A percentile compares a stretch with the other conserved stretches of the same genome.
phyloP scores from a whole-genome alignment of 1,140 invertebrate species.

The Saccostrea echinata region DNA sequence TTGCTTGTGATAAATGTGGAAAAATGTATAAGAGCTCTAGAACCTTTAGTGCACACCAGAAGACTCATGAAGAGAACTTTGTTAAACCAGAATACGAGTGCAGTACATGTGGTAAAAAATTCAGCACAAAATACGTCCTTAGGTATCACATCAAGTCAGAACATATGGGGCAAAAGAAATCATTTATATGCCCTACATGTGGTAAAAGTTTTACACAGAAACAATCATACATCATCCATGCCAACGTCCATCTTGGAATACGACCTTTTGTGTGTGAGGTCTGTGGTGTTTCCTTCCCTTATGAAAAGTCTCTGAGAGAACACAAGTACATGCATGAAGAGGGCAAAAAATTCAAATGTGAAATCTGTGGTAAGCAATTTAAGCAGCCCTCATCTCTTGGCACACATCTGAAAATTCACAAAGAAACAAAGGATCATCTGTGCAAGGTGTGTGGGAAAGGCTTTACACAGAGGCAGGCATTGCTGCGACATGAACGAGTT shows the following conservation, averaged over 20 bases:
- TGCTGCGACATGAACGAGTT: conserved; percentile 74
- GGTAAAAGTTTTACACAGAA: conserved; percentile 76
- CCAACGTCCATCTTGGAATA: conserved; percentile 75
- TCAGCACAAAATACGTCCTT: conserved; percentile 74
- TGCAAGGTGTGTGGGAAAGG: conserved; percentile 76
- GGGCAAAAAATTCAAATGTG: conserved; percentile 69
- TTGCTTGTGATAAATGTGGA: conserved; percentile 71
- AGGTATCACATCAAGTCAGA: conserved; percentile 72
- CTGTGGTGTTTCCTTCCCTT: conserved; percentile 73
- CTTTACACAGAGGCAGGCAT: conserved; percentile 75
- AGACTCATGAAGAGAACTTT: conserved; percentile 68
- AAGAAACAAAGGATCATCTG: conserved; percentile 69
- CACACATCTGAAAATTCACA: conserved; percentile 74
- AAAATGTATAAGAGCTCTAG: conserved; percentile 69
- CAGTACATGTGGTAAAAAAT: conserved; percentile 70
- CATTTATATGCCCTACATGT: conserved; percentile 74
- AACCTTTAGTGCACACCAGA: conserved; percentile 64
- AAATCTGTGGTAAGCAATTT: conserved; percentile 72
- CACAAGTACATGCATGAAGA: conserved; percentile 74
- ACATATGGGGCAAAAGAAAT: conserved; percentile 72
- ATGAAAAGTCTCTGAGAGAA: conserved; percentile 72
- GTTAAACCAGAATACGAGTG: conserved; percentile 71
- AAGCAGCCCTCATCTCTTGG: conserved; percentile 69
- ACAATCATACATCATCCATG: conserved; percentile 72
- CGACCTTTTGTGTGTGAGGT: conserved; percentile 73